Evolutionary conservation across 2,888 invertebrate species (phyloP).

Genomic region (Parnassius mnemosyne): DNA sequence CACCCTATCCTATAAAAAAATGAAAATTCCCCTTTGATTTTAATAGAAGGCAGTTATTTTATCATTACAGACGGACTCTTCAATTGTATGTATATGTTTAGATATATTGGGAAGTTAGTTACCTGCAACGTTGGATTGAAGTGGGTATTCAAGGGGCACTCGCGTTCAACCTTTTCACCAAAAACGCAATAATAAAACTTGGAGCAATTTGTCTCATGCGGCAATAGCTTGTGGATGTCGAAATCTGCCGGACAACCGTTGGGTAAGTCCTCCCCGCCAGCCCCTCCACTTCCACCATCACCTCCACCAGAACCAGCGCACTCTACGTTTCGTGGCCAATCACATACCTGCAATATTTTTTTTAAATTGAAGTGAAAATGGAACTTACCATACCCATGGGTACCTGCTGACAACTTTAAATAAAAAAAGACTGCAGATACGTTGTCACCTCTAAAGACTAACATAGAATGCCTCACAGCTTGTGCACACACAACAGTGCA

Average conservation of each 20-base stretch:
- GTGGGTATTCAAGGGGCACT: slow-evolving; percentile 40
- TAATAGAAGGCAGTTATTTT: too few relatives aligned
- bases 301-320: slow-evolving; percentile 24
- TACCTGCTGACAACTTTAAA: too few relatives aligned
- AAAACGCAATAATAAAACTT: slow-evolving; percentile 48
- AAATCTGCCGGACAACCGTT: slow-evolving; percentile 54
- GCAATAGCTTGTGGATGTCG: slow-evolving; percentile 41
- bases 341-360: slow-evolving; percentile 31
- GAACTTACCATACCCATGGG: too few relatives aligned
- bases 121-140: slow-evolving; percentile 40
- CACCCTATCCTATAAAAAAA: too few relatives aligned
- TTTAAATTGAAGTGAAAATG: too few relatives aligned
- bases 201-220: slow-evolving; percentile 50
- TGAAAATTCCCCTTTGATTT: too few relatives aligned
- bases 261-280: slow-evolving; percentile 28
- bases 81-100: too few relatives aligned
- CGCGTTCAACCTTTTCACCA: slow-evolving; percentile 39
- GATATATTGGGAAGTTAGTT: neutral
- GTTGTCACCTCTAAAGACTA: too few relatives aligned
- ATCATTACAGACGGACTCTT: too few relatives aligned
- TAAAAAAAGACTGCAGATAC: too few relatives aligned
- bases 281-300: slow-evolving; percentile 8
- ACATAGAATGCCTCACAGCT: too few relatives aligned
- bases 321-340: slow-evolving; percentile 31
- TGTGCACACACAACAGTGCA: too few relatives aligned